Evolutionary conservation across 1,140 invertebrate species (phyloP), one percentile per base, ranked within the genome.

Genomic region (Brachionus koreanus): DNA sequence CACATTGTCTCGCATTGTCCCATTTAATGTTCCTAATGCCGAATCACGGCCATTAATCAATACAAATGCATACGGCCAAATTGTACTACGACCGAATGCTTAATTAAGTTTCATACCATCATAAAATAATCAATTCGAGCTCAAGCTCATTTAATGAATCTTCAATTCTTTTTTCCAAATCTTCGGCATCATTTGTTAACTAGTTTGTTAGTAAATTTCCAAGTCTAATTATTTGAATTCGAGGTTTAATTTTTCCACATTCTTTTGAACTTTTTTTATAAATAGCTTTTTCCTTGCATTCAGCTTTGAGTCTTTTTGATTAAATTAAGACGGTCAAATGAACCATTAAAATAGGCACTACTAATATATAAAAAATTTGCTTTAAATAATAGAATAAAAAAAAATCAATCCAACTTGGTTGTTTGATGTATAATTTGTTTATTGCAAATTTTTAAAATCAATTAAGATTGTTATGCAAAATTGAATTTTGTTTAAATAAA

Each of bases 21-120:
- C 49, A 57, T 57, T 57, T 57, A 23, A 2, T 57, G 3, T 19
- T 57, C 49, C 49, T 57, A 57, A 57, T 57, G 19, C 49, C 49
- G 49, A 57, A 57, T 57, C 49, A 57, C 49, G 49, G 49, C 49
- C 49, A 57, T 57, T 57, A 57, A 57, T 57, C 49, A 57, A 57
- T 57, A 19, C 49, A 6, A 57, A 57, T 57, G 16, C 16, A 57
- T 57, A 23, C 19, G 49, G 16, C 19, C 7, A 19, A 57, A 57
- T 57, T 57, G 16, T 9, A 57, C 49, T 23, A 57, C 49, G 19
- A 19, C 49, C 49, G 49, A 57, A 57, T 25, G 49, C 49, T 57
- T 57, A 57, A 57, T 57, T 57, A 57, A 57, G 49, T 57, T 57
- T 57, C 49, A 57, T 57, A 57, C 49, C 19, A 57, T 57, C 49